These are phyloP conservation scores for Sebastes itinus DNA, from an alignment of 2,797 vertebrate genomes.

Conservation along the genomic window DNA sequence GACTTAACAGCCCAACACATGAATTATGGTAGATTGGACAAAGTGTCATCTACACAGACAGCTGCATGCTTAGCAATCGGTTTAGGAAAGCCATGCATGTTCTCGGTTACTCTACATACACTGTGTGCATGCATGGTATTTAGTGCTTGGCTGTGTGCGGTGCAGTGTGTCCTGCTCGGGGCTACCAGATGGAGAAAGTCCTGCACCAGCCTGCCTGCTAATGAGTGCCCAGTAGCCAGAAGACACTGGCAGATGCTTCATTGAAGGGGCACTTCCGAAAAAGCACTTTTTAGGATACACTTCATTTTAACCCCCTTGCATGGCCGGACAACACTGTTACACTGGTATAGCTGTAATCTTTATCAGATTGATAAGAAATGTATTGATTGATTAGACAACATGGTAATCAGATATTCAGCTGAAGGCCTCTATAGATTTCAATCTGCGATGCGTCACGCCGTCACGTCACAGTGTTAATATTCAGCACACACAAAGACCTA, in stretches of 20 bases:
- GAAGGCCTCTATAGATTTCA: neutral
- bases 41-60: neutral
- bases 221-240: constrained; percentile 60
- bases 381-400: neutral
- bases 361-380: neutral
- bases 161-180: constrained; percentile 39
- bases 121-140: neutral
- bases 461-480: constrained; percentile 40
- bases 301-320: constrained; percentile 22
- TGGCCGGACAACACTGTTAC: neutral
- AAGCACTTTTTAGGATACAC: constrained; percentile 8
- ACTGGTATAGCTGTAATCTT: neutral
- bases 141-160: constrained; percentile 1
- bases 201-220: constrained; percentile 56
- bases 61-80: neutral
- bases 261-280: constrained; percentile 24
- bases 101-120: neutral
- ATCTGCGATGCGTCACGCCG: constrained; percentile 34
- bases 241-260: constrained; percentile 64
- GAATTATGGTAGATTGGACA: neutral
- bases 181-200: constrained; percentile 70
- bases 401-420: neutral
- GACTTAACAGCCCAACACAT: neutral
- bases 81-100: neutral
- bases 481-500: constrained; percentile 17